Conservation (phyloP, 2,888 invertebrate genomes). For the Argyresthia albistria region DNA sequence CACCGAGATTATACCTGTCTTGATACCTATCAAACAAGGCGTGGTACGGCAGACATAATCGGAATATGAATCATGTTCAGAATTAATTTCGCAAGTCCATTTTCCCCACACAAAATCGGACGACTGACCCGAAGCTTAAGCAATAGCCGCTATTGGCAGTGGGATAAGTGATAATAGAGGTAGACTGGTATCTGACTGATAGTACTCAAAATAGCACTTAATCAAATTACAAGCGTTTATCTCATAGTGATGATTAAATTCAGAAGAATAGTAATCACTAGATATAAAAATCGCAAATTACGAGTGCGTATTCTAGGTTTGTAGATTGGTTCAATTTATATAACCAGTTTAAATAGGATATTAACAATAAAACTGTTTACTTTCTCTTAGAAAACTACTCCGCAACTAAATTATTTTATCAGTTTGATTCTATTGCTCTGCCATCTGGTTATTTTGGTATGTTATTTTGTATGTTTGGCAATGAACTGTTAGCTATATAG, state of each 20-base stretch:
- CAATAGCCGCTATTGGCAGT: too few relatives aligned
- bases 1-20: too few relatives aligned
- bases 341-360: conserved; percentile 49
- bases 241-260: neutral
- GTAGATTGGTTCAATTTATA: conserved; percentile 3
- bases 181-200: neutral
- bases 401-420: neutral
- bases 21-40: too few relatives aligned
- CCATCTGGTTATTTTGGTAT: neutral
- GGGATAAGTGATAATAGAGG: too few relatives aligned
- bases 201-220: neutral
- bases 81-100: conserved; percentile 5
- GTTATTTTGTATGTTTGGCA: too few relatives aligned
- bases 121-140: too few relatives aligned
- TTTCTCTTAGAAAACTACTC: conserved; percentile 7
- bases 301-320: too few relatives aligned
- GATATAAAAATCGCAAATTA: too few relatives aligned
- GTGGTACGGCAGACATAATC: too few relatives aligned
- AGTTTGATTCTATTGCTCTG: neutral
- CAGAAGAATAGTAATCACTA: neutral
- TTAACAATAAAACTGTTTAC: conserved; percentile 42
- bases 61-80: neutral
- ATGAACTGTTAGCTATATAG: too few relatives aligned
- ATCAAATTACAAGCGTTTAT: neutral
- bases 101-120: neutral